Base-by-base conservation (phyloP, 1,140 invertebrate species). In the Stegodyphus mimosarum region DNA sequence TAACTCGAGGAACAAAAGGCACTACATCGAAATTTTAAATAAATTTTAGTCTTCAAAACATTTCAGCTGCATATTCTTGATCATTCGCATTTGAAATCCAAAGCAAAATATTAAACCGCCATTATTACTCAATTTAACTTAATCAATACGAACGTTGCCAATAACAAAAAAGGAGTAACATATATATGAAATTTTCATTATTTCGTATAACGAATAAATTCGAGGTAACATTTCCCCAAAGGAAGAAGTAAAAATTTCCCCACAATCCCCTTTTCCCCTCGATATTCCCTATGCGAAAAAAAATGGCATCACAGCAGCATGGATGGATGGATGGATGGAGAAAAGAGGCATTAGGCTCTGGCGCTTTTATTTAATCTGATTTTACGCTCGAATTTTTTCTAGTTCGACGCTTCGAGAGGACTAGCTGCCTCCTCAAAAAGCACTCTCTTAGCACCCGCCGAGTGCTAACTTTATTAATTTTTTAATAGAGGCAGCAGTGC, bases 391-490 rank as follows among this genome's bases (percentile, higher is more conserved):
- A 33, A 7, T 53, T 52, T 72, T 69, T 71, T 71, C 53, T 70
- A 70, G 75, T 66, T 77, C 55, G 51, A 17, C 63, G 48, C 75
- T 67, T 77, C 51, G 51, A 70, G 77, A 69, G 63, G 55, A 15
- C 11, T 50, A 55, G 51, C 53, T 64, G 18, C 63, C 9, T 67
- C 55, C 53, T 81, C 69, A 71, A 72, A 81, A 80, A 81, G 78
- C 69, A 17, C 67, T 81, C 67, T 79, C 51, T 70, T 69, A 53
- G 51, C 33, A 55, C 51, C 64, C 50, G 53, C 17, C 67, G 55
- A 72, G 53, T 50, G 55, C 78, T 81, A 81, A 81, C 78, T 72
- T 81, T 81, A 81, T 81, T 81, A 81, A 81, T 81, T 81, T 81
- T 81, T 81, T 81, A 72, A 81, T 81, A 72, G 67, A 52, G 50